Evolutionary conservation across 2,797 vertebrate genomes (phyloP).

Genomic region (Gallinago nigripennis): DNA sequence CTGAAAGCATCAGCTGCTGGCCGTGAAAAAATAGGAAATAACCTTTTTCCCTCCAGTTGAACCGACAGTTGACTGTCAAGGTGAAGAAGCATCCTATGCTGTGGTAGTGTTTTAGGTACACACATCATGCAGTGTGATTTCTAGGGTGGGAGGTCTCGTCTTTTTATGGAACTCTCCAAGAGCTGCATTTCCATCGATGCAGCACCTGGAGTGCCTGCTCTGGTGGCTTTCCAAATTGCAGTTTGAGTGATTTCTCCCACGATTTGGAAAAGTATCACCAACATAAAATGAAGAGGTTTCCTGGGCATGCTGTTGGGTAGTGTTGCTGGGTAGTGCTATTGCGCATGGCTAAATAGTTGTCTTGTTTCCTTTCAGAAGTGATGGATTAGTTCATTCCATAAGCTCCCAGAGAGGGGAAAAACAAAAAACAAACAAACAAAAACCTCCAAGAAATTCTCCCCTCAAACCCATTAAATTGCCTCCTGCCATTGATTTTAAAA

Average conservation of each 20-base stretch:
- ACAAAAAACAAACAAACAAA: too few relatives aligned
- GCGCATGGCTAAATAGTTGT: background rate
- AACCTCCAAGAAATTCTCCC: background rate
- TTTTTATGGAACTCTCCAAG: background rate
- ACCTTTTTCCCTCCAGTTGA: background rate
- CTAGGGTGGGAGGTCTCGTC: background rate
- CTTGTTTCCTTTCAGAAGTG: constrained; percentile 14
- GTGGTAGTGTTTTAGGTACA: background rate
- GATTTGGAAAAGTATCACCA: background rate
- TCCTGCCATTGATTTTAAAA: background rate
- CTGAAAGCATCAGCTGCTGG: background rate
- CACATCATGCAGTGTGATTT: background rate
- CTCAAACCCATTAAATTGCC: background rate
- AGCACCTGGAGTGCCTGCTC: background rate
- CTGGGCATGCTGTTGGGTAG: background rate
- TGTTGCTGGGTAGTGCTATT: background rate
- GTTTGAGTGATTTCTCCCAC: background rate
- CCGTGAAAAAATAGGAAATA: background rate
- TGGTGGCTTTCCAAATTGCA: background rate
- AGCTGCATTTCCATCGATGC: fast-evolving
- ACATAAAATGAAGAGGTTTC: background rate
- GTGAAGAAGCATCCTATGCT: background rate
- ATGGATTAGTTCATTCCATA: background rate
- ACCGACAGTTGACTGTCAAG: background rate
- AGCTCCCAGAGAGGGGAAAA: background rate